Percentiles rank a stretch among this genome's conserved stretches.
These are phyloP conservation scores for Gambusia yucatana DNA, from an alignment of 2,797 vertebrate species.

Conservation along the genomic window DNA sequence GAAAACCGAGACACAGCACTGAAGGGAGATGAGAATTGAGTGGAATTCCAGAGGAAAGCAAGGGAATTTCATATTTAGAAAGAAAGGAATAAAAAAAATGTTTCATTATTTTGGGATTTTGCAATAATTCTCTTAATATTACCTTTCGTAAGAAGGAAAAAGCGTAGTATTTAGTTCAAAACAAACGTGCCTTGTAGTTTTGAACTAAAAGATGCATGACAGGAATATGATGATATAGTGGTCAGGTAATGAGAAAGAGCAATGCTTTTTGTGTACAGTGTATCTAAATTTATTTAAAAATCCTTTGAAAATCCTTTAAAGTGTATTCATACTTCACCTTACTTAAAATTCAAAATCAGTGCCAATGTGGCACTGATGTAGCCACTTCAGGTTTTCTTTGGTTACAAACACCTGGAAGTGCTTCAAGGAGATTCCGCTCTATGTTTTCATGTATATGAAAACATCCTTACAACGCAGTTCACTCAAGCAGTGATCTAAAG, in stretches of 20 bases:
- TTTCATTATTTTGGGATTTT: background rate
- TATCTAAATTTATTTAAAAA: background rate
- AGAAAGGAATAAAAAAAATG: background rate
- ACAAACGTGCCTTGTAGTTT: too few species aligned
- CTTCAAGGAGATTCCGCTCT: slow-evolving; percentile 41
- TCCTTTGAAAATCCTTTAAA: background rate
- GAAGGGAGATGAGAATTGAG: too few species aligned
- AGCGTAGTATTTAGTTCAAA: too few species aligned
- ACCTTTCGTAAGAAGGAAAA: background rate
- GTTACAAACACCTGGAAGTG: slow-evolving; percentile 42
- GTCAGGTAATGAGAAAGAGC: background rate
- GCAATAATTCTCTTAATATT: background rate
- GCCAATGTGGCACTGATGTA: slow-evolving; percentile 11
- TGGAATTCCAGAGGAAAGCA: too few species aligned
- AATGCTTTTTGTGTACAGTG: background rate
- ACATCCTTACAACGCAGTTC: slow-evolving; percentile 37
- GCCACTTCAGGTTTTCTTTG: background rate
- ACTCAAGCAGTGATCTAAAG: slow-evolving; percentile 51
- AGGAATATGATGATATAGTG: too few species aligned
- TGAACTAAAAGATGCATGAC: too few species aligned
- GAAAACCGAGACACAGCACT: too few species aligned
- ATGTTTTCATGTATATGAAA: slow-evolving; percentile 55
- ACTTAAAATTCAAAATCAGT: slow-evolving; percentile 2
- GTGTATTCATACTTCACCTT: background rate
- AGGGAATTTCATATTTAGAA: background rate